Conservation (phyloP, 1,140 invertebrate species). For the Cotesia glomerata region DNA sequence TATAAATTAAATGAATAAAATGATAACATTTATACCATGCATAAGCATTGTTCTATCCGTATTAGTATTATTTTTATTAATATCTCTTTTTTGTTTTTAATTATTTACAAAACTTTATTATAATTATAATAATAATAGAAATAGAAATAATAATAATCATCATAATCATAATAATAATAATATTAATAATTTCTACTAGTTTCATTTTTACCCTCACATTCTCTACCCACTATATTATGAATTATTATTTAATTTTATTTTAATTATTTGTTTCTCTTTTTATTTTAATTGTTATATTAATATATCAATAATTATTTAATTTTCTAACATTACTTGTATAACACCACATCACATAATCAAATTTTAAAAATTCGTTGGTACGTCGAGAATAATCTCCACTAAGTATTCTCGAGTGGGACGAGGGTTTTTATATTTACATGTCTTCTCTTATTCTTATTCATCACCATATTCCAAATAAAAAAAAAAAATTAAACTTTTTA, state of each 20-base stretch:
- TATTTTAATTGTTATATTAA: constrained; percentile 29
- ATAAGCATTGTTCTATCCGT: constrained; percentile 37
- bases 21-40: background rate
- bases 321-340: constrained; percentile 32
- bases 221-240: constrained; percentile 51
- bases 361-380: constrained; percentile 28
- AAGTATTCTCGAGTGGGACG: constrained; percentile 20
- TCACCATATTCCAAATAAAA: background rate
- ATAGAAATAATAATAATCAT: too few relatives aligned
- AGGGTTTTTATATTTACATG: constrained; percentile 15
- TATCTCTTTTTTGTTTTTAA: constrained; percentile 51
- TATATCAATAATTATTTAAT: background rate
- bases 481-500: background rate
- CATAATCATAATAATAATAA: constrained; percentile 15
- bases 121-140: background rate
- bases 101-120: constrained; percentile 59
- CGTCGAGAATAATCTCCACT: background rate
- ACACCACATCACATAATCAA: constrained; percentile 18
- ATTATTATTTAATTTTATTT: constrained; percentile 37
- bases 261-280: constrained; percentile 26
- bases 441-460: background rate
- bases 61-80: constrained; percentile 62
- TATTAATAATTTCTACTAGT: constrained; percentile 61
- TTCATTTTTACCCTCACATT: constrained; percentile 46
- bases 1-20: background rate